Evolutionary conservation across 2,888 invertebrate genomes (phyloP), one percentile per base, ranked within the genome.

Genomic region (Pyrocoelia pectoralis): DNA sequence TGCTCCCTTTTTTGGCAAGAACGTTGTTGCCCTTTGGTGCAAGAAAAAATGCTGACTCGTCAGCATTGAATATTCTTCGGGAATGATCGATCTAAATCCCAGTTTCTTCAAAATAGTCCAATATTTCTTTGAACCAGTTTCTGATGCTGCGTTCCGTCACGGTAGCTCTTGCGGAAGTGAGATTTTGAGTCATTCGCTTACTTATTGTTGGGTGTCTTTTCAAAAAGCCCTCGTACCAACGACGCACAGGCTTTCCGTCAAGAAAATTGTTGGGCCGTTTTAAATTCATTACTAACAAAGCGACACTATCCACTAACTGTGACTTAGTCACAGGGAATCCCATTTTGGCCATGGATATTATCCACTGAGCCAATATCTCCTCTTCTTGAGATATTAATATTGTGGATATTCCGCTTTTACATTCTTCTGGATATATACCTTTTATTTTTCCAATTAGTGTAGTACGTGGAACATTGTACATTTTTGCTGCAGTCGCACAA

Each of bases 41-140:
- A 9, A 55, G 28, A 43, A 56, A 56, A 33, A 48, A 56, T 15
- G 56, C 56, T 1, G 38, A 29, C n/a, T 56, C 49, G 4, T 56
- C 56, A 2, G 29, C 1, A 13, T 46, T 41, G 24, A 54, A 40
- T 4, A 40, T 40, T n/a, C n/a, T n/a, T n/a, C n/a, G n/a, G n/a
- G n/a, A n/a, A n/a, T n/a, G n/a, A n/a, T n/a, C n/a, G n/a, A n/a
- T n/a, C n/a, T n/a, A n/a, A n/a, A n/a, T n/a, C 40, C 59, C 3
- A 76, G 68, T 66, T 69, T n/a, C n/a, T n/a, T n/a, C n/a, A 12
- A 40, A 12, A 40, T 40, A n/a, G 40, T 40, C 40, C n/a, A 6
- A 4, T 40, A 13, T 40, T 40, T 40, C 69, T 29, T 58, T 29
- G 66, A 77, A 77, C 78, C 79, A 79, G 40, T 61, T 53, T 40